These are phyloP conservation scores for Bungarus multicinctus DNA, from an alignment of 2,113 vertebrate species.

Conservation along the genomic window DNA sequence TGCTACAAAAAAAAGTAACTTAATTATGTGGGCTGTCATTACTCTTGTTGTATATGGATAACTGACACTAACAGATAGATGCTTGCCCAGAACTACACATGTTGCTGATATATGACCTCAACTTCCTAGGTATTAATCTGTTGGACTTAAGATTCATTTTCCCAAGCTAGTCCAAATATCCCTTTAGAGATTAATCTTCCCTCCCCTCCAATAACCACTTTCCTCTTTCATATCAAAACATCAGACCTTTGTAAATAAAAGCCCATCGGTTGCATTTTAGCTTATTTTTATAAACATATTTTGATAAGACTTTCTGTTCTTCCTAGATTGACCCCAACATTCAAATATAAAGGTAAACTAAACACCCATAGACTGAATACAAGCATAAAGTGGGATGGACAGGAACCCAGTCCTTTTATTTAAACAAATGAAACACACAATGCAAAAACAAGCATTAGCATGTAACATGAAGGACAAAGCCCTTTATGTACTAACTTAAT, in stretches of 20 bases:
- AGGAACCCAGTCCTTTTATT: not conserved
- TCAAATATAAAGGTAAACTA: not conserved
- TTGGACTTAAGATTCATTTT: slow-evolving; percentile 9
- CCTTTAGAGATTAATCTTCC: not conserved
- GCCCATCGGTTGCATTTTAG: not conserved
- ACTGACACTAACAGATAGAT: not conserved
- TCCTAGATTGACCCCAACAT: not conserved
- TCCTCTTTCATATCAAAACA: slow-evolving; percentile 17
- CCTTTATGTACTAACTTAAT: not conserved
- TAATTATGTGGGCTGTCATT: not conserved
- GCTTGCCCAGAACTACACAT: not conserved
- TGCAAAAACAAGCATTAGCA: slow-evolving; percentile 19
- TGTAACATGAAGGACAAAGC: not conserved
- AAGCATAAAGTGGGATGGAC: slow-evolving; percentile 1
- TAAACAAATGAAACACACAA: not conserved
- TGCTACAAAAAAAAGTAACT: not conserved
- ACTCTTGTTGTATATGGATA: not conserved
- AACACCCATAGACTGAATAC: slow-evolving; percentile 11
- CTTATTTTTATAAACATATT: not conserved
- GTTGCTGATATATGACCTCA: not conserved
- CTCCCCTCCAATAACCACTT: not conserved
- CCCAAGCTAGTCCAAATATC: not conserved
- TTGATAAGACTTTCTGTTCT: not conserved
- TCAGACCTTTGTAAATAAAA: not conserved
- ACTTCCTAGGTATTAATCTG: not conserved